Conservation (phyloP, 2,888 invertebrate genomes). For the Sussaba pulchella region DNA sequence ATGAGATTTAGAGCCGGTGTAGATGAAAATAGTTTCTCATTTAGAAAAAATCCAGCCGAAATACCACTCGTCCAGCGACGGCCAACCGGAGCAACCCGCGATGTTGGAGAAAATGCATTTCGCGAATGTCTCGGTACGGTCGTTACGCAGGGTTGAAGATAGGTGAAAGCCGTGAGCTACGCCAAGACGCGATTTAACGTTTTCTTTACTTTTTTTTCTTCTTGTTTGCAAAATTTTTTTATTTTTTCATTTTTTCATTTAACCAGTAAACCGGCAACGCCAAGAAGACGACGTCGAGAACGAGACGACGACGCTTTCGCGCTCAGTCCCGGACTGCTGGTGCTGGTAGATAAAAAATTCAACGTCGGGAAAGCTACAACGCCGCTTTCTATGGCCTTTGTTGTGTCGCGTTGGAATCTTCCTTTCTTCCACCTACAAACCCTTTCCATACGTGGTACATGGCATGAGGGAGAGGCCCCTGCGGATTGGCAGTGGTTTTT, state of each 20-base stretch:
- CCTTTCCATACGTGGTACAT: constrained; percentile 51
- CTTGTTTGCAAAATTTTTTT: too few species aligned
- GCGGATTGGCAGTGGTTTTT: constrained; percentile 63
- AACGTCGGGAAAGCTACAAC: constrained; percentile 58
- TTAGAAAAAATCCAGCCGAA: neutral
- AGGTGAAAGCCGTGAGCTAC: neutral
- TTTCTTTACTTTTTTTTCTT: too few species aligned
- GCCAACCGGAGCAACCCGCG: neutral
- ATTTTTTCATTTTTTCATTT: constrained; percentile 4
- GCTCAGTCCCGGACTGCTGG: neutral
- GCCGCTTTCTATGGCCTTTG: constrained; percentile 65
- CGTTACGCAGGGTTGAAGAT: neutral
- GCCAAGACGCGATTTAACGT: constrained; percentile 25
- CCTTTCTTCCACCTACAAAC: constrained; percentile 63
- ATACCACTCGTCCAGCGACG: constrained; percentile 13
- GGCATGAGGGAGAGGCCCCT: constrained; percentile 6
- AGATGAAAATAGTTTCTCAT: constrained; percentile 44
- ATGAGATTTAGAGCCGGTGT: constrained; percentile 17
- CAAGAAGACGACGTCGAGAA: constrained; percentile 19
- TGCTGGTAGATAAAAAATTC: constrained; percentile 65
- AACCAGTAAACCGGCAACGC: constrained; percentile 19
- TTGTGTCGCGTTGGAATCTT: constrained; percentile 69
- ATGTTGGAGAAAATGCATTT: constrained; percentile 15
- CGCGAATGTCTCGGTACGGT: constrained; percentile 24
- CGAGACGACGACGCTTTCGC: constrained; percentile 5